phyloP scores from a whole-genome alignment of 2,113 vertebrate genomes.

The Trogon melanurus region DNA sequence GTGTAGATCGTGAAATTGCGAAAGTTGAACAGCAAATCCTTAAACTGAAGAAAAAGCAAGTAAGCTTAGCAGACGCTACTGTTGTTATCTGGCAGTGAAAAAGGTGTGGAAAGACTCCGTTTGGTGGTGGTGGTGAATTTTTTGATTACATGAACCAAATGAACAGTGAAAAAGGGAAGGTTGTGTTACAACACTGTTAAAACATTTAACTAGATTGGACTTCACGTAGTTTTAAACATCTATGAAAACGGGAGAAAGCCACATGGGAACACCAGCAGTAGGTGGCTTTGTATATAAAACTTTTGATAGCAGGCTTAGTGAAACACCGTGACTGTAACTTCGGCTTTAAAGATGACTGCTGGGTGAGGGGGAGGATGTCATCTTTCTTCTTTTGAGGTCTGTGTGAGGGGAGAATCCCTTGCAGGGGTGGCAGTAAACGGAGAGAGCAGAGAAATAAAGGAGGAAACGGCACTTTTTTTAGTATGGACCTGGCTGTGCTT shows the following conservation, averaged over 20 bases:
- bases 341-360: slow-evolving; percentile 20
- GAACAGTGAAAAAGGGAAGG: not conserved
- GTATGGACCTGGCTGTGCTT: not conserved
- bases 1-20: slow-evolving; percentile 95
- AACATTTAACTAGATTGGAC: not conserved
- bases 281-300: not conserved
- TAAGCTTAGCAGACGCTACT: slow-evolving; percentile 58
- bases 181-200: not conserved
- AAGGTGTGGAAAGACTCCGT: not conserved
- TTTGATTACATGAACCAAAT: not conserved
- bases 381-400: not conserved
- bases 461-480: not conserved
- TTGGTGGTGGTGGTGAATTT: not conserved
- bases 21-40: slow-evolving; percentile 99
- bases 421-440: not conserved
- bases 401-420: slow-evolving; percentile 10
- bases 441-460: not conserved
- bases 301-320: not conserved
- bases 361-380: not conserved
- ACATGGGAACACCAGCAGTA: not conserved
- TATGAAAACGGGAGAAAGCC: not conserved
- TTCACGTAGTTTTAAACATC: accelerated
- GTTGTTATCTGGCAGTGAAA: not conserved
- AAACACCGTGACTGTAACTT: slow-evolving; percentile 28
- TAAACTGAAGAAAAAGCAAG: slow-evolving; percentile 98